Conservation (phyloP, 35 echinoderm and acorn worm species). For the Patiria miniata region DNA sequence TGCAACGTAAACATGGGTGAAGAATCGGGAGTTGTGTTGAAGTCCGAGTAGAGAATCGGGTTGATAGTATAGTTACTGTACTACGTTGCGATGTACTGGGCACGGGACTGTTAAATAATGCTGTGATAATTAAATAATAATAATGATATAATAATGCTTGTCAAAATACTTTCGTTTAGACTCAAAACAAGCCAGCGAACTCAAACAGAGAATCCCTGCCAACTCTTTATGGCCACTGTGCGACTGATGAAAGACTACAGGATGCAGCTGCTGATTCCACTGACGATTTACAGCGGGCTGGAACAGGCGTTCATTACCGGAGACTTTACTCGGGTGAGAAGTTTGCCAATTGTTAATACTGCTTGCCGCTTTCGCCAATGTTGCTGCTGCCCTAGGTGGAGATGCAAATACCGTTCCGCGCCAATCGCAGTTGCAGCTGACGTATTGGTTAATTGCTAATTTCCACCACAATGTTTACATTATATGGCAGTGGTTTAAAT, state of each 20-base stretch:
- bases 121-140: too few species aligned
- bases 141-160: too few species aligned
- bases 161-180: background rate
- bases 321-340: constrained; percentile 88
- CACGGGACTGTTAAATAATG: too few species aligned
- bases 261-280: constrained; percentile 71
- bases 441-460: too few species aligned
- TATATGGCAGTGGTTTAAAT: too few species aligned
- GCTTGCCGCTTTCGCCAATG: background rate
- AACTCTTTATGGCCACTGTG: constrained; percentile 75
- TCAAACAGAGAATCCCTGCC: constrained; percentile 27
- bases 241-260: constrained; percentile 61
- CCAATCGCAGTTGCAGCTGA: too few species aligned
- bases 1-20: too few species aligned
- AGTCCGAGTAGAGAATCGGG: too few species aligned
- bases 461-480: too few species aligned
- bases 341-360: background rate
- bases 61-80: too few species aligned
- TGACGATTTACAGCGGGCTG: constrained; percentile 88
- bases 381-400: background rate
- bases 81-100: too few species aligned
- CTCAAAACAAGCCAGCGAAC: constrained; percentile 48
- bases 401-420: background rate
- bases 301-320: constrained; percentile 97
- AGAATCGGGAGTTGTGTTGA: too few species aligned